Conservation (phyloP, 2,797 vertebrate genomes). For the Selene dorsalis region DNA sequence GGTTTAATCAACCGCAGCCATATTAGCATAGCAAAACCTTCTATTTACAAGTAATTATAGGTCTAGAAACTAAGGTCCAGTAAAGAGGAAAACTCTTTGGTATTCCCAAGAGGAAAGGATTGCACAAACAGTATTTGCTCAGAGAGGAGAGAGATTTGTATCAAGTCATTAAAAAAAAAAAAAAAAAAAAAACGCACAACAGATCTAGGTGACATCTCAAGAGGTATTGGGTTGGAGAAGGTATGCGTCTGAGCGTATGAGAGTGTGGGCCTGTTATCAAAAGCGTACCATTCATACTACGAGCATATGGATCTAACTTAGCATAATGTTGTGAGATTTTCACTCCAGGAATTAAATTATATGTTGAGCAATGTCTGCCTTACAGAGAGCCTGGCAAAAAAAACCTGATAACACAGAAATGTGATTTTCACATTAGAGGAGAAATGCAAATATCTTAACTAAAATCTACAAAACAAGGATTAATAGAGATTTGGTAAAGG, state of each 20-base stretch:
- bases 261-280: constrained; percentile 70
- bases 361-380: constrained; percentile 74
- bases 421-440: constrained; percentile 83
- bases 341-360: constrained; percentile 78
- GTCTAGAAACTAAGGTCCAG: constrained; percentile 64
- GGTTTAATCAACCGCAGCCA: constrained; percentile 66
- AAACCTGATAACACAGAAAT: constrained; percentile 83
- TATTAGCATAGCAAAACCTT: constrained; percentile 53
- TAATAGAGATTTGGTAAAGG: constrained; percentile 78
- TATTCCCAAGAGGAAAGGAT: constrained; percentile 60
- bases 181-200: constrained; percentile 64
- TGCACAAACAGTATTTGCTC: constrained; percentile 73
- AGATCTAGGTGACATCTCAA: constrained; percentile 70
- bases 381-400: constrained; percentile 65
- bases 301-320: constrained; percentile 71
- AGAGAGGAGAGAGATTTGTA: constrained; percentile 65
- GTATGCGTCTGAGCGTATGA: constrained; percentile 51
- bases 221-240: constrained; percentile 74
- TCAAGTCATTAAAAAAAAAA: constrained; percentile 66
- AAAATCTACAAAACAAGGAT: constrained; percentile 83
- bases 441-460: constrained; percentile 83
- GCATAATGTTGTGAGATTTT: constrained; percentile 78
- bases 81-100: constrained; percentile 64
- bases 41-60: constrained; percentile 63
- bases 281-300: constrained; percentile 74